A percentile compares a stretch with the other conserved stretches of the same genome.
Conservation (phyloP, 2,113 vertebrate species). For the Fulmarus glacialis region DNA sequence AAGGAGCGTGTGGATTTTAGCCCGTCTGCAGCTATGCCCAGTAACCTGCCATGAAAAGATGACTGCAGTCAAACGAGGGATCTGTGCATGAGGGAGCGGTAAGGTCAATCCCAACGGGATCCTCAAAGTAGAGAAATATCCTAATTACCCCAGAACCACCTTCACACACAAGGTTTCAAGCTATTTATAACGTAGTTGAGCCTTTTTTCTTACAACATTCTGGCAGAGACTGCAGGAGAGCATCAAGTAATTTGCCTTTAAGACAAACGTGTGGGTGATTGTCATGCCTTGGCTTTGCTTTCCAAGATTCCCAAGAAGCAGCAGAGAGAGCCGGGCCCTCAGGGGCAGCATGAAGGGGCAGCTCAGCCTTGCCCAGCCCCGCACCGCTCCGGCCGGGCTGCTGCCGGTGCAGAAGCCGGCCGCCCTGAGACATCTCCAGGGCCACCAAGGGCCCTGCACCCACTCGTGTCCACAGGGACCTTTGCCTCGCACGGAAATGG, state of each 20-base stretch:
- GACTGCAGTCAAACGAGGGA: neutral
- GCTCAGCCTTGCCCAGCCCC: neutral
- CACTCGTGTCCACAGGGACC: neutral
- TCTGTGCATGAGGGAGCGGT: neutral
- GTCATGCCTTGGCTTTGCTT: neutral
- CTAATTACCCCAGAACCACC: neutral
- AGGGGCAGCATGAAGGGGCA: neutral
- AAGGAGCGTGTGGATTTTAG: neutral
- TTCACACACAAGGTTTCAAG: neutral
- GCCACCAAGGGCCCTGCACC: neutral
- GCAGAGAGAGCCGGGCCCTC: neutral
- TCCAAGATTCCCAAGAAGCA: neutral
- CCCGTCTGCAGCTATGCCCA: neutral
- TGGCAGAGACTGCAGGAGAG: neutral
- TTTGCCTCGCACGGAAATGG: neutral
- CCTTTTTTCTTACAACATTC: neutral
- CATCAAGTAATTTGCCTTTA: neutral
- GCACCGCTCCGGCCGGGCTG: rapidly evolving
- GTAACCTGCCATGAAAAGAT: neutral
- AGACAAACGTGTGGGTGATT: neutral
- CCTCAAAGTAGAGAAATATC: neutral
- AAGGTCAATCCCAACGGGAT: neutral
- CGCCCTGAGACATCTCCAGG: neutral
- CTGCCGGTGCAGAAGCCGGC: neutral
- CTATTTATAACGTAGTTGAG: neutral